A percentile compares a stretch with the other conserved stretches of the same genome.
phyloP scores from a whole-genome alignment of 2,797 vertebrate species.

The Brotula barbata region DNA sequence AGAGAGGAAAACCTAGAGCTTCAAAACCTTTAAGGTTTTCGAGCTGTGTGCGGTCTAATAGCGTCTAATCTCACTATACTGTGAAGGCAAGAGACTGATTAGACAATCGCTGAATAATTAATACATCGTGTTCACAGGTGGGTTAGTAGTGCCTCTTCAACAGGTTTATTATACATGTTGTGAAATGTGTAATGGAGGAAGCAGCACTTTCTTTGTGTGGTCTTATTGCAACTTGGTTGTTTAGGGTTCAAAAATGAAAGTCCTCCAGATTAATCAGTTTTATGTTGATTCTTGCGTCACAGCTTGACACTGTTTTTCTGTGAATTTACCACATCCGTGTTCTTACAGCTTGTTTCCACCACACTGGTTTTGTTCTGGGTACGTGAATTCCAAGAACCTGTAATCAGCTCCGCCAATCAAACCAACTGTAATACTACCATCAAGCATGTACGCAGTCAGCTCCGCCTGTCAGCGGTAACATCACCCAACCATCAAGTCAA shows the following conservation, averaged over 20 bases:
- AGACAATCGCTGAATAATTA: constrained; percentile 38
- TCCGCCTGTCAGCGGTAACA: constrained; percentile 10
- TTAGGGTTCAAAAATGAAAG: constrained; percentile 44
- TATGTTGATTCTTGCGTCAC: constrained; percentile 42
- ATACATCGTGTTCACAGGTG: constrained; percentile 25
- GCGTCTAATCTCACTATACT: constrained; percentile 22
- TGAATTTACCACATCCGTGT: constrained; percentile 43
- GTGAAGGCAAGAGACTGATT: constrained; percentile 23
- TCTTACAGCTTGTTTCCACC: constrained; percentile 13
- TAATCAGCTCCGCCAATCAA: constrained; percentile 29
- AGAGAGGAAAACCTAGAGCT: constrained; percentile 40
- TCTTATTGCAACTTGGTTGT: constrained; percentile 28
- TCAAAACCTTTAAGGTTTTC: constrained; percentile 49
- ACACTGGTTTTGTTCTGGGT: constrained; percentile 17
- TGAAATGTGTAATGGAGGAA: no score
- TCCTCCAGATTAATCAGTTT: constrained; percentile 44
- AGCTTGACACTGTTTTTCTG: constrained; percentile 48
- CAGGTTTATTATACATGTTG: not conserved
- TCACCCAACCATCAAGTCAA: constrained; percentile 4
- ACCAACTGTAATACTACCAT: constrained; percentile 27
- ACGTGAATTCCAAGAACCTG: constrained; percentile 25
- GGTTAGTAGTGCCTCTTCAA: constrained; percentile 3
- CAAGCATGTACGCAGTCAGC: constrained; percentile 16
- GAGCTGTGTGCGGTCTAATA: constrained; percentile 15
- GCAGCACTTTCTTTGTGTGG: constrained; percentile 25